phyloP scores from a whole-genome alignment of 2,797 vertebrate genomes.

The Poecilia picta region DNA sequence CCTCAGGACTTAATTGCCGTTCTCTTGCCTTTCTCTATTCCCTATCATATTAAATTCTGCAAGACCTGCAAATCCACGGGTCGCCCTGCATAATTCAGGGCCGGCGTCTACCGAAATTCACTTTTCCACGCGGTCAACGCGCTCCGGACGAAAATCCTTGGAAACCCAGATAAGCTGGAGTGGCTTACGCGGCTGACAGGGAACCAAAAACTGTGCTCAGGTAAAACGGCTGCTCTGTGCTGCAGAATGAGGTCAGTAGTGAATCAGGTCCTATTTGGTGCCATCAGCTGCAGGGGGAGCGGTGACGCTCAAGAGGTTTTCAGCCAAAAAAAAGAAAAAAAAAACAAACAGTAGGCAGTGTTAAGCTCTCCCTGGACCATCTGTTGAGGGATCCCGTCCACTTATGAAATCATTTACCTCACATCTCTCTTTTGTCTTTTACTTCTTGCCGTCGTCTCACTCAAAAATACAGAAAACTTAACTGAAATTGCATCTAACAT shows the following conservation, averaged over 20 bases:
- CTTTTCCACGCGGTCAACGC: conserved; percentile 68
- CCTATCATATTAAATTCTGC: conserved; percentile 74
- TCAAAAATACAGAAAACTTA: conserved; percentile 23
- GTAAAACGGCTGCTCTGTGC: conserved; percentile 60
- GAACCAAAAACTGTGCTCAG: conserved; percentile 63
- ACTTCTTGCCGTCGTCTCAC: conserved; percentile 17
- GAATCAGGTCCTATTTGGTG: conserved; percentile 52
- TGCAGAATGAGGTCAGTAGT: conserved; percentile 64
- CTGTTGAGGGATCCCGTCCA: conserved; percentile 34
- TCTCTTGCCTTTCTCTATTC: conserved; percentile 56
- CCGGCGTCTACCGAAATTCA: conserved; percentile 67
- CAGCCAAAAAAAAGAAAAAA: conserved; percentile 20
- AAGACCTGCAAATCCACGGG: conserved; percentile 73
- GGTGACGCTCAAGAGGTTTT: conserved; percentile 38
- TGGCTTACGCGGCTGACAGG: conserved; percentile 69
- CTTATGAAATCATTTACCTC: conserved; percentile 26
- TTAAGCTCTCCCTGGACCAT: conserved; percentile 31
- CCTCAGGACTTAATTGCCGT: conserved; percentile 33
- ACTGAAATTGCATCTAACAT: conserved; percentile 25
- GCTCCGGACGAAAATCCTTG: conserved; percentile 64
- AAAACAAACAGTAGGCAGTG: conserved; percentile 6
- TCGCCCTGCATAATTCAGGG: conserved; percentile 74
- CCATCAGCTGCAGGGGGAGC: conserved; percentile 36
- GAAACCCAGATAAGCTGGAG: conserved; percentile 71
- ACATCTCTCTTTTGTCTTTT: not conserved